Evolutionary conservation across 2,888 invertebrate genomes (phyloP).

Genomic region (Dromius quadrimaculatus): DNA sequence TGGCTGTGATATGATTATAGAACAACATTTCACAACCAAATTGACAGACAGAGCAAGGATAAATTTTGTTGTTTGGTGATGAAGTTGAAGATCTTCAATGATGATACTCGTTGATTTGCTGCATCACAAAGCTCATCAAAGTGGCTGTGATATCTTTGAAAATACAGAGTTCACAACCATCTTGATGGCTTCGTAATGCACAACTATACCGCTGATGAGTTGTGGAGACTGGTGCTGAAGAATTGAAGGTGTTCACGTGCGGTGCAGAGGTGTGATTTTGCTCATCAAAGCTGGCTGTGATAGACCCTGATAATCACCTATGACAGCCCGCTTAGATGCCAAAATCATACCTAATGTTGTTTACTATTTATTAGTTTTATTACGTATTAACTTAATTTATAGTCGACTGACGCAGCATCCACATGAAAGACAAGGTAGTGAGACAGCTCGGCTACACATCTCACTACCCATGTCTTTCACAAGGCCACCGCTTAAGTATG

Average conservation of each 20-base stretch:
- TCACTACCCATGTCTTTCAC: constrained; percentile 99
- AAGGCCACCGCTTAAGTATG: constrained; percentile 66
- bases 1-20: constrained; percentile 87
- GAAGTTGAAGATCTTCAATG: neutral
- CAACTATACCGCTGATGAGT: too few species aligned
- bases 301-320: constrained; percentile 77
- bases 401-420: constrained; percentile 64
- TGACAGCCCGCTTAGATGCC: constrained; percentile 86
- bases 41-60: constrained; percentile 76
- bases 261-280: constrained; percentile 68
- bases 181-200: constrained; percentile 81
- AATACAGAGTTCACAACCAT: constrained; percentile 79
- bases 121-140: constrained; percentile 88
- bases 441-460: constrained; percentile 85
- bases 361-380: neutral
- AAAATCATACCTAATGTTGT: constrained; percentile 67
- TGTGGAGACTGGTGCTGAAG: neutral
- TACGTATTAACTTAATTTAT: neutral
- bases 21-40: constrained; percentile 80
- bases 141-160: constrained; percentile 95
- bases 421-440: constrained; percentile 99
- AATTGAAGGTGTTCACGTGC: neutral
- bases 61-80: neutral
- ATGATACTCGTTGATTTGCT: constrained; percentile 49
- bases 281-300: constrained; percentile 98